Percentiles rank a stretch among this genome's conserved stretches.
Evolutionary conservation across 2,113 vertebrate species (phyloP).

Genomic region (Accipiter virgatus): DNA sequence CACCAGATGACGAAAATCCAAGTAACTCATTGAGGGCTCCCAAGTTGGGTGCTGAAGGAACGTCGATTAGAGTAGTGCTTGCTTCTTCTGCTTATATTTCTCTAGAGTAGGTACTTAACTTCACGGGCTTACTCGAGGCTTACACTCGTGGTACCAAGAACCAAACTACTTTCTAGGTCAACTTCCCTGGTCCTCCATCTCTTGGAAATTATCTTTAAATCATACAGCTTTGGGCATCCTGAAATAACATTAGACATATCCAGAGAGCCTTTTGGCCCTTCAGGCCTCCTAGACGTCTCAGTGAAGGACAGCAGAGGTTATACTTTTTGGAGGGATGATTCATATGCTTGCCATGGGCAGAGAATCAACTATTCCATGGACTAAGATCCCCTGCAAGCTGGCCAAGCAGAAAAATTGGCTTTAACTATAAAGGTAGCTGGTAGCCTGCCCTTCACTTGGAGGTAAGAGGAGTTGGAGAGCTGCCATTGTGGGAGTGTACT

Average conservation of each 20-base stretch:
- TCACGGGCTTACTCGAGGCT: not conserved
- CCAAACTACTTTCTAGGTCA: not conserved
- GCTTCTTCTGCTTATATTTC: not conserved
- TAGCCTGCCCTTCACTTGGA: slow-evolving; percentile 53
- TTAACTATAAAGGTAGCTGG: slow-evolving; percentile 56
- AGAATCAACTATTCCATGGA: slow-evolving; percentile 56
- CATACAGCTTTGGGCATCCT: not conserved
- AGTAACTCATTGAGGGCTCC: not conserved
- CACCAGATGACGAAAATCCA: not conserved
- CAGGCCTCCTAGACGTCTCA: not conserved
- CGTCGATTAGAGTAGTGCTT: not conserved
- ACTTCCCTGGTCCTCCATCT: not conserved
- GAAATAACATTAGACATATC: not conserved
- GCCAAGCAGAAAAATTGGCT: slow-evolving; percentile 51
- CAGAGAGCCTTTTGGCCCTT: not conserved
- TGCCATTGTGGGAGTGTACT: slow-evolving; percentile 6
- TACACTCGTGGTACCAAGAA: not conserved
- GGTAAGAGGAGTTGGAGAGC: slow-evolving; percentile 40
- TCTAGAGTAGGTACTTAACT: not conserved
- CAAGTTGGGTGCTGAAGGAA: not conserved
- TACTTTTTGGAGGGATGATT: slow-evolving; percentile 34
- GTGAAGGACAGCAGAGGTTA: slow-evolving; percentile 32
- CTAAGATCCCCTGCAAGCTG: slow-evolving; percentile 39
- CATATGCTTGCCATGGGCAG: slow-evolving; percentile 28
- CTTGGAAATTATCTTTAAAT: not conserved